Percentiles rank a stretch among this genome's conserved stretches.
Conservation (phyloP, 2,113 vertebrate species). For the Microcebus jonahi region DNA sequence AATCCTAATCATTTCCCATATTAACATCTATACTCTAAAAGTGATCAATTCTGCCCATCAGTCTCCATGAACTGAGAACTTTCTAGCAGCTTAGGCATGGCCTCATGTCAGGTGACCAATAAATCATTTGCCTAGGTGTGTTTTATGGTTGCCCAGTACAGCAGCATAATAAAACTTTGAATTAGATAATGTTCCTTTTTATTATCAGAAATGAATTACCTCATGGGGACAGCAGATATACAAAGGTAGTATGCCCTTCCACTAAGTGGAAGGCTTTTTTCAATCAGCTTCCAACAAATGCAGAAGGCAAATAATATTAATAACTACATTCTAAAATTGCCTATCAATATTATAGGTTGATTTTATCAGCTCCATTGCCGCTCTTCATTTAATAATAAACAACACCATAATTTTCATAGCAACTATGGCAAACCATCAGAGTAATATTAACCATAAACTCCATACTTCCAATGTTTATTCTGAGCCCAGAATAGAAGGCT, state of each 20-base stretch:
- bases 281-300: slow-evolving; percentile 44
- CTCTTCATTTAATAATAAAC: slow-evolving; percentile 67
- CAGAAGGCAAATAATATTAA: neutral
- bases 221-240: slow-evolving; percentile 59
- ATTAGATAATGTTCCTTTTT: slow-evolving; percentile 66
- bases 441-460: slow-evolving; percentile 17
- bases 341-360: slow-evolving; percentile 65
- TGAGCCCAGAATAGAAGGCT: neutral
- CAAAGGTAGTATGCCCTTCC: slow-evolving; percentile 59
- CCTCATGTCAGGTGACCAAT: slow-evolving; percentile 76
- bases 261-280: slow-evolving; percentile 15
- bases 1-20: slow-evolving; percentile 72
- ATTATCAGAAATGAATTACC: slow-evolving; percentile 73
- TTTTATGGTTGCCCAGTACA: slow-evolving; percentile 8
- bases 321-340: slow-evolving; percentile 48
- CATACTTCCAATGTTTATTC: neutral
- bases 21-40: slow-evolving; percentile 71
- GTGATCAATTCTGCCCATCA: slow-evolving; percentile 63
- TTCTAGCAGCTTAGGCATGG: slow-evolving; percentile 68
- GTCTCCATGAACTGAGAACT: slow-evolving; percentile 64
- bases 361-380: slow-evolving; percentile 70
- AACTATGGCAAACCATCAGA: slow-evolving; percentile 4
- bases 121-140: slow-evolving; percentile 70
- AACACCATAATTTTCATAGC: slow-evolving; percentile 68
- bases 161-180: slow-evolving; percentile 63